Conservation (phyloP, 2,888 invertebrate genomes). For the Eurytoma adleriae region DNA sequence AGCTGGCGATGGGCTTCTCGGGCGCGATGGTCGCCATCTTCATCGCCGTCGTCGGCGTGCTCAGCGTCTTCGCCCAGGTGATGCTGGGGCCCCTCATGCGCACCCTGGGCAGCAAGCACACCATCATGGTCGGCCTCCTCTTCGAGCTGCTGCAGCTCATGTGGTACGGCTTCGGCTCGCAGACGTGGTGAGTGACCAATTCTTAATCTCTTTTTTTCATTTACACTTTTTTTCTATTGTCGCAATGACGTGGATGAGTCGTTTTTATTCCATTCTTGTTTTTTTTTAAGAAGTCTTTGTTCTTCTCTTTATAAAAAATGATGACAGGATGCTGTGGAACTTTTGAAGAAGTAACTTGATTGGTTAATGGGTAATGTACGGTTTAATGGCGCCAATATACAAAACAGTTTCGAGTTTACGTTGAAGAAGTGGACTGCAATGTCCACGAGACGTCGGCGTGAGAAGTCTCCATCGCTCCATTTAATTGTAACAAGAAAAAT, state of each 20-base stretch:
- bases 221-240: no score
- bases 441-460: no score
- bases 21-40: slow-evolving; percentile 97
- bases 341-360: neutral
- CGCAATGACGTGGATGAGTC: no score
- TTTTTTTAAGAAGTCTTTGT: no score
- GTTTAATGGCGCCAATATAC: no score
- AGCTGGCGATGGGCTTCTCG: slow-evolving; percentile 96
- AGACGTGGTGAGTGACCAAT: slow-evolving; percentile 90
- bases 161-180: slow-evolving; percentile 98
- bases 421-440: neutral
- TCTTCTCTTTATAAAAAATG: no score
- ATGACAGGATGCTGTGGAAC: no score
- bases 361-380: neutral
- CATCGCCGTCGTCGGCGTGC: slow-evolving; percentile 96
- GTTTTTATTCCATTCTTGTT: no score
- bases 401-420: no score
- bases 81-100: slow-evolving; percentile 82
- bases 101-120: slow-evolving; percentile 95
- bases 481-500: no score
- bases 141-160: slow-evolving; percentile 98
- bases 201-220: no score
- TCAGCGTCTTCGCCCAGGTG: slow-evolving; percentile 97
- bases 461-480: no score
- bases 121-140: slow-evolving; percentile 96